Evolutionary conservation across 2,113 vertebrate species (phyloP).

Genomic region (Rhombomys opimus): DNA sequence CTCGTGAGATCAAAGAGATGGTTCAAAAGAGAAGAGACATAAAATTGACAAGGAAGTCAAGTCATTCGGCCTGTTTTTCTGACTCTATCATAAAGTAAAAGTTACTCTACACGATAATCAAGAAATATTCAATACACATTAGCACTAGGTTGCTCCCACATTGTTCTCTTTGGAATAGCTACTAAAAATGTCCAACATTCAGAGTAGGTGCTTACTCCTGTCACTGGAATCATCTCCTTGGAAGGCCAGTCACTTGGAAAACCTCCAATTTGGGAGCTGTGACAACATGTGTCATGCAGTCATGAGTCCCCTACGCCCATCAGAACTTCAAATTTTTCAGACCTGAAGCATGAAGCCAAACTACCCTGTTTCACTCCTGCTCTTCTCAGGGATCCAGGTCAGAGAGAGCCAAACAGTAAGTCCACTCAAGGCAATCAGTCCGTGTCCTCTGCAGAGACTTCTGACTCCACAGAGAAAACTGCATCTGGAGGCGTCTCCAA

Average conservation of each 20-base stretch:
- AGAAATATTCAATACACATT: neutral
- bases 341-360: neutral
- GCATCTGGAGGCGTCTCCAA: neutral
- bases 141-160: neutral
- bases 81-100: neutral
- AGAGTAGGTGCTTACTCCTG: neutral
- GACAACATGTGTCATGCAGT: neutral
- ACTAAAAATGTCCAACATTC: neutral
- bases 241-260: neutral
- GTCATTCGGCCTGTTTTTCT: neutral
- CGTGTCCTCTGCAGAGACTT: neutral
- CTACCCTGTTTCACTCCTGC: accelerated
- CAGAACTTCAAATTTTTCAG: neutral
- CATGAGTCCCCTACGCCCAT: neutral
- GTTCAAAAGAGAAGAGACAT: conserved; percentile 7
- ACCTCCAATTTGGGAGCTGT: neutral
- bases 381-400: accelerated
- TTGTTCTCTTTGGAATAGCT: neutral
- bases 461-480: neutral
- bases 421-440: accelerated
- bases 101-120: neutral
- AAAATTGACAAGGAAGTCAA: neutral
- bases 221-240: neutral
- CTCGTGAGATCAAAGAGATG: conserved; percentile 27
- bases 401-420: neutral